Base-by-base conservation (phyloP, 2,888 invertebrate species). In the Spisula solida region DNA sequence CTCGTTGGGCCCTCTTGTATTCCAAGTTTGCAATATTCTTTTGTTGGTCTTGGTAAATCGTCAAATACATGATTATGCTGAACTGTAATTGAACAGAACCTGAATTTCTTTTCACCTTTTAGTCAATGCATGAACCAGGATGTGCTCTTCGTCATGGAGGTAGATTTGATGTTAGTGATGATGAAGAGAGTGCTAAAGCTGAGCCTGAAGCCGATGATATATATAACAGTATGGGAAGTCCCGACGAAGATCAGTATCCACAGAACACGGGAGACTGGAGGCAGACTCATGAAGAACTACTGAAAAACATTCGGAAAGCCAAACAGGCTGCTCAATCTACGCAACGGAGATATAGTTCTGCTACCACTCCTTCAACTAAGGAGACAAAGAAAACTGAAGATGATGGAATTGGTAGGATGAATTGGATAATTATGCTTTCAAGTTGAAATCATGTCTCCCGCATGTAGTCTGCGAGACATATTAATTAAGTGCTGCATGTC, bases 261-360 rank as follows among this genome's bases (percentile, higher is more conserved):
- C 90, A 91, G n/a, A 88, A 86, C 6, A 88, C 89, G 8, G 93
- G 94, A 1, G 93, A 94, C 89, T 95, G 95, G 95, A 86, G 94
- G 29, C 86, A 90, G 60, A 93, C 93, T 0, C 94, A 94, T 70
- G 91, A 93, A 75, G 93, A 94, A 60, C 89, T 95, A 10, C 86
- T 94, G 31, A 91, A 87, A 56, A 92, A 94, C 82, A 93, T 95
- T 25, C 88, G 92, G 12, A 88, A 91, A 47, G 94, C 94, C 16
- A 94, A 94, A 80, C 80, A 88, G 70, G 93, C 93, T 1, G 90
- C 93, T 20, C 87, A 91, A 47, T 51, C 78, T 10, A 91, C 82
- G 80, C 85, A 86, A 29, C 70, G 88, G 29, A 70, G 84, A 55
- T 84, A 85, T n/a, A 89, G 78, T 41, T 83, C 83, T 18, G 83